Conservation (phyloP, 2,888 invertebrate genomes). For the Leistus spinibarbis region DNA sequence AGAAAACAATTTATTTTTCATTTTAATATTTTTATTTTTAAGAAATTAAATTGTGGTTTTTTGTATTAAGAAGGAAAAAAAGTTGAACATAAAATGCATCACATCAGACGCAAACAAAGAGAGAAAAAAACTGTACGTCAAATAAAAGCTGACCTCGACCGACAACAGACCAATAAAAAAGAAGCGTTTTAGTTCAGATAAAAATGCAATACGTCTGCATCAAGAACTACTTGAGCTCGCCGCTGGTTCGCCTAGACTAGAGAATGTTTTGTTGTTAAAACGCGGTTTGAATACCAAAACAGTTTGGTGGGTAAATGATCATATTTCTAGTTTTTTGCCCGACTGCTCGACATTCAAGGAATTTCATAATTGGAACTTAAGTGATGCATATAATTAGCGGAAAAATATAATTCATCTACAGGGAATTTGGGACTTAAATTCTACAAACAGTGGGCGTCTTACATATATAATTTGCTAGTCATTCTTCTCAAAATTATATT, state of each 20-base stretch:
- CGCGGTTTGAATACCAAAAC: not conserved
- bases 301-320: too few relatives aligned
- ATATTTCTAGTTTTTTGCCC: not conserved
- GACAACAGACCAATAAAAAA: constrained; percentile 1
- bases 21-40: not conserved
- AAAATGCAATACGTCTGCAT: constrained; percentile 20
- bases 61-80: too few relatives aligned
- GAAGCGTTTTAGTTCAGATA: not conserved
- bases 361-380: too few relatives aligned
- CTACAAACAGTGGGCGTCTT: too few relatives aligned
- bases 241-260: not conserved
- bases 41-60: not conserved
- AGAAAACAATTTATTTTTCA: too few relatives aligned
- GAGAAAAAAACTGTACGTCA: constrained; percentile 22
- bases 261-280: not conserved
- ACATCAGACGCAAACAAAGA: constrained; percentile 19
- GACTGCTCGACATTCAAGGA: not conserved
- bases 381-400: not conserved
- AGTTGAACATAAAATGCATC: constrained; percentile 17
- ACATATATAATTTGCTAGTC: too few relatives aligned
- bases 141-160: constrained; percentile 22
- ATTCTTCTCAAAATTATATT: too few relatives aligned
- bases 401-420: not conserved
- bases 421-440: too few relatives aligned
- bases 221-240: constrained; percentile 10